Evolutionary conservation across 2,797 vertebrate genomes (phyloP).

Genomic region (Peromyscus melanophrys): DNA sequence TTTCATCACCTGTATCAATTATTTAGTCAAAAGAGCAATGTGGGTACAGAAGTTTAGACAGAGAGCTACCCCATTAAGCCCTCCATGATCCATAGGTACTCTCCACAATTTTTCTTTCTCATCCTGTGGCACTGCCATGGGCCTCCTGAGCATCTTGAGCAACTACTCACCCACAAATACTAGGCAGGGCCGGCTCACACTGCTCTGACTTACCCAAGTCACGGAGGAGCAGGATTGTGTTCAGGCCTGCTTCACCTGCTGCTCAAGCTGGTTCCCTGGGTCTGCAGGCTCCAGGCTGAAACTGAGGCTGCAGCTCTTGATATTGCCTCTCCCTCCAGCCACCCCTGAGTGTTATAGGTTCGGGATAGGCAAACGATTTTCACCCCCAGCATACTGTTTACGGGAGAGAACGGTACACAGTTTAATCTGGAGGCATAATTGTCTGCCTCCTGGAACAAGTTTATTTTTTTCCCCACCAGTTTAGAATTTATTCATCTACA

Average conservation of each 20-base stretch:
- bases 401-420: not conserved
- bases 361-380: not conserved
- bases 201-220: not conserved
- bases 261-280: not conserved
- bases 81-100: not conserved
- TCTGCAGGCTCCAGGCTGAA: not conserved
- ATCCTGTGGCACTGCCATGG: not conserved
- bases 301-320: not conserved
- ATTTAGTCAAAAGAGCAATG: not conserved
- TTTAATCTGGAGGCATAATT: not conserved
- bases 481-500: conserved; percentile 31
- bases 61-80: not conserved
- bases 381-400: not conserved
- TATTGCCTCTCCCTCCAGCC: not conserved
- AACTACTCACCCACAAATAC: not conserved
- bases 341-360: not conserved
- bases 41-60: not conserved
- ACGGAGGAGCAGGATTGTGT: not conserved
- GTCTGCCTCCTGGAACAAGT: not conserved
- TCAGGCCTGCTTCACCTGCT: not conserved
- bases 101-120: not conserved
- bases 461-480: not conserved
- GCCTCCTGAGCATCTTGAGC: not conserved
- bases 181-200: not conserved
- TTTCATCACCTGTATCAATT: not conserved